Percentiles rank a stretch among this genome's conserved stretches.
These are phyloP conservation scores for Phortica magna DNA, from an alignment of 2,888 invertebrate genomes.

Conservation along the genomic window DNA sequence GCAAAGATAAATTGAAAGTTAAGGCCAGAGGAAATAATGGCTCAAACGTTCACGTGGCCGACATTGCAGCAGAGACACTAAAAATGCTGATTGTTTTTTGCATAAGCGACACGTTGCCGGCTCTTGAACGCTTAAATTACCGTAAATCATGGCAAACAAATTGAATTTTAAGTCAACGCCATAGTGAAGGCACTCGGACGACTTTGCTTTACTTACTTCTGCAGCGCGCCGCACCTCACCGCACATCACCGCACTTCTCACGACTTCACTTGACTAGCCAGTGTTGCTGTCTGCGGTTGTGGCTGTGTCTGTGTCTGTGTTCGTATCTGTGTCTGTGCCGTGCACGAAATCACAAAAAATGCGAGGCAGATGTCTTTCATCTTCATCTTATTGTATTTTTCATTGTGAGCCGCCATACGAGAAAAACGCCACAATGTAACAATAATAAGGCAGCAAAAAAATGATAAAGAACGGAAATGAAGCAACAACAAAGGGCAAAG, in stretches of 20 bases:
- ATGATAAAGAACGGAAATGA: not conserved
- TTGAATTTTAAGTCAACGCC: constrained; percentile 68
- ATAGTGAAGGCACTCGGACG: constrained; percentile 56
- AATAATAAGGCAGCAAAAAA: constrained; percentile 37
- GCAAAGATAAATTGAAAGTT: constrained; percentile 14
- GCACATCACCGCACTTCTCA: too few species aligned
- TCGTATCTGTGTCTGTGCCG: too few species aligned
- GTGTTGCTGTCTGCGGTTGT: not conserved
- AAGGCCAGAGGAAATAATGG: constrained; percentile 7
- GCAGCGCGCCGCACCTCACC: too few species aligned
- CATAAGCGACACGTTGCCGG: constrained; percentile 42
- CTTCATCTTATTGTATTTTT: constrained; percentile 66
- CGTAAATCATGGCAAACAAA: constrained; percentile 70
- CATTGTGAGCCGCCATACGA: constrained; percentile 28
- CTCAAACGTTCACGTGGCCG: not conserved
- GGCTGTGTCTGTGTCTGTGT: too few species aligned
- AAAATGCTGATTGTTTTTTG: constrained; percentile 10
- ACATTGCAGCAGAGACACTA: not conserved
- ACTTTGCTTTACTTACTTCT: not conserved
- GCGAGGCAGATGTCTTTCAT: constrained; percentile 59
- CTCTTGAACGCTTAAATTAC: constrained; percentile 65
- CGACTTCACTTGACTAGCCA: not conserved
- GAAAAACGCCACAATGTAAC: constrained; percentile 39
- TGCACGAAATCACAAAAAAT: not conserved
- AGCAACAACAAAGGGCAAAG: not conserved